Percentiles rank a stretch among this genome's conserved stretches.
These are phyloP conservation scores for Scalopus aquaticus DNA, from an alignment of 2,113 vertebrate species.

Conservation along the genomic window DNA sequence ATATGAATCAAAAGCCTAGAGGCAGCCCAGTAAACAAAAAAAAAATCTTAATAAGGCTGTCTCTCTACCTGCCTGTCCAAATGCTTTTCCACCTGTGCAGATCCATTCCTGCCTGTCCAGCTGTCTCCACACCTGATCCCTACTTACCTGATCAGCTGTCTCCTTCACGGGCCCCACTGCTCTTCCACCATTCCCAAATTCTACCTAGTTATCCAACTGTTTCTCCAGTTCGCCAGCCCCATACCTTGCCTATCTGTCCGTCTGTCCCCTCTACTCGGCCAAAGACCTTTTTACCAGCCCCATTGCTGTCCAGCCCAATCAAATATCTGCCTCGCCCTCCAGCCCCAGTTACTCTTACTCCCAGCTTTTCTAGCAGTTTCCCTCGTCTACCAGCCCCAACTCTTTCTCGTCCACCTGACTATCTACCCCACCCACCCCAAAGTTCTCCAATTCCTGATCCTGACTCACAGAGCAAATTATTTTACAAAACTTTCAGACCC, in stretches of 20 bases:
- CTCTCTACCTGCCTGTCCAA: constrained; percentile 70
- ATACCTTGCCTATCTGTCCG: constrained; percentile 1
- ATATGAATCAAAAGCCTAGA: constrained; percentile 18
- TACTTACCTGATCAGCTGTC: constrained; percentile 47
- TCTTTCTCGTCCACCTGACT: constrained; percentile 57
- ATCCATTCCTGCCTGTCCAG: constrained; percentile 74
- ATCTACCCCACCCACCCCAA: not conserved
- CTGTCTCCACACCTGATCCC: constrained; percentile 64
- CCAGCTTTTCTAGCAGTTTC: constrained; percentile 49
- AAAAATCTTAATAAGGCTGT: constrained; percentile 66
- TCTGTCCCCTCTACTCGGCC: constrained; percentile 42
- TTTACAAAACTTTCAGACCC: constrained; percentile 66
- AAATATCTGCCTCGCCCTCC: constrained; percentile 57
- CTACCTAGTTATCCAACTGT: constrained; percentile 62
- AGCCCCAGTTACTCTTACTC: constrained; percentile 23
- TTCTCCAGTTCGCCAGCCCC: not conserved
- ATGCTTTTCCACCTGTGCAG: constrained; percentile 75
- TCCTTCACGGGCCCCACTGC: constrained; percentile 28
- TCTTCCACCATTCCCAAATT: constrained; percentile 39
- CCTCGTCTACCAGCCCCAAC: constrained; percentile 43
- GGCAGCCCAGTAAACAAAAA: not conserved
- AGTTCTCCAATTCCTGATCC: constrained; percentile 8
- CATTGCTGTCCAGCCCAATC: constrained; percentile 2
- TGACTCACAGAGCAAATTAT: constrained; percentile 59
- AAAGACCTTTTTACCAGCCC: constrained; percentile 41